Base-by-base conservation (phyloP, 2,888 invertebrate species). In the Nycteola revayana region DNA sequence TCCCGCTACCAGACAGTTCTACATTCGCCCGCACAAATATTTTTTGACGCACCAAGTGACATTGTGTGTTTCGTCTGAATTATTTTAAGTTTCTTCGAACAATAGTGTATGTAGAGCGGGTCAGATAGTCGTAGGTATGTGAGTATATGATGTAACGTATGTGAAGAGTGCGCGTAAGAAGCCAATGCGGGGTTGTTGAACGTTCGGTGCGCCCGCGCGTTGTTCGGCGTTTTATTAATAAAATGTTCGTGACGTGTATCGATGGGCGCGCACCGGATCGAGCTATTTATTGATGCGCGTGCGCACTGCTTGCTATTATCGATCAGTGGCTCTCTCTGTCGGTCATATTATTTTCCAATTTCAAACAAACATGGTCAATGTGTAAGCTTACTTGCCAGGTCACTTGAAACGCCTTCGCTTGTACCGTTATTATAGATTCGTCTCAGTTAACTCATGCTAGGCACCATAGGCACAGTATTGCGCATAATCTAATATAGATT, bases 151-250 rank as follows among this genome's bases (percentile, higher is more conserved):
- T 79, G 75, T 74, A 78, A 78, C 57, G 14, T 62, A 60, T 59
- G 59, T 52, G 47, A 44, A 60, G 60, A 62, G 60, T 56, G 66
- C 65, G 60, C 66, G 67, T 72, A 73, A 66, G 64, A 65, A 60
- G 62, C 66, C 56, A 52, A 53, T 52, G 59, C 57, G 81, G 76
- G 83, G 83, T 81, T 86, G 85, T 79, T 86, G 84, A 82, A 83
- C 84, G 78, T 58, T 67, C 64, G 61, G 56, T 58, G 64, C 68
- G 74, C 58, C 69, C 64, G 74, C 70, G 66, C 66, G 66, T 64
- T 64, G 74, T 78, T 78, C 73, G 69, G 70, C 49, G 79, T 80
- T 86, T 80, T 87, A 86, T 86, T 86, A 85, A 86, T 86, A 86
- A 85, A 83, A 78, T 77, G 65, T 66, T 69, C 66, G 77, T 84